Base-by-base conservation (phyloP, 2,797 vertebrate genomes). In the Cirrhinus mrigala region DNA sequence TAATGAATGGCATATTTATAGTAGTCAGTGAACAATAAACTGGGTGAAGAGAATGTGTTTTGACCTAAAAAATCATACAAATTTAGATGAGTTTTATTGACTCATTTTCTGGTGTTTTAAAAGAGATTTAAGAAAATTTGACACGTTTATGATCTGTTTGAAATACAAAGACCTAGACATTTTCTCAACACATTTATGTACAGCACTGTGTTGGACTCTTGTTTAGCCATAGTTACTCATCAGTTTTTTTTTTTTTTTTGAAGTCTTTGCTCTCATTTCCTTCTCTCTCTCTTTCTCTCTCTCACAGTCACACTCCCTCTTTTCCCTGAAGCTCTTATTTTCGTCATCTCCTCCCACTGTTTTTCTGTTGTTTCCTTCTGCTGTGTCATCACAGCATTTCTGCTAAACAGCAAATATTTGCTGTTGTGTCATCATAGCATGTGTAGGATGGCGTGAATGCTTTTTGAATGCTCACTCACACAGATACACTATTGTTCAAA, bases 311-410 rank as follows among this genome's bases (percentile, higher is more conserved):
- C 27, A 50, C 27, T 74, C 46, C 56, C 12, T 48, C 14, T 12
- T 37, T 37, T 76, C 24, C 64, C 15, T 76, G 33, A 66, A 83
- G 22, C n/a, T 68, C 46, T 69, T 50, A 52, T 76, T 78, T 83
- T 71, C 0, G 10, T 71, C 1, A 5, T 60, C 24, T 70, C 50
- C 83, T 84, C 76, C 76, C 76, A 70, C 52, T 22, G 60, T 76
- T 75, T 74, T 83, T 62, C 54, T 40, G 46, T 54, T n/a, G 37
- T 68, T 71, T 79, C 50, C 18, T 70, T 56, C 40, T 79, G 66
- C 76, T 79, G 54, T 50, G 75, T 71, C 76, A 71, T 79, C 76
- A 84, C 24, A 84, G 16, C 11, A 50, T 85, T 79, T 85, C 24
- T 85, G 83, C 66, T 33, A 24, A 60, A 48, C 37, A 60, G 76